Evolutionary conservation across 1,140 invertebrate species (phyloP).

Genomic region (Diploscapter pachys): DNA sequence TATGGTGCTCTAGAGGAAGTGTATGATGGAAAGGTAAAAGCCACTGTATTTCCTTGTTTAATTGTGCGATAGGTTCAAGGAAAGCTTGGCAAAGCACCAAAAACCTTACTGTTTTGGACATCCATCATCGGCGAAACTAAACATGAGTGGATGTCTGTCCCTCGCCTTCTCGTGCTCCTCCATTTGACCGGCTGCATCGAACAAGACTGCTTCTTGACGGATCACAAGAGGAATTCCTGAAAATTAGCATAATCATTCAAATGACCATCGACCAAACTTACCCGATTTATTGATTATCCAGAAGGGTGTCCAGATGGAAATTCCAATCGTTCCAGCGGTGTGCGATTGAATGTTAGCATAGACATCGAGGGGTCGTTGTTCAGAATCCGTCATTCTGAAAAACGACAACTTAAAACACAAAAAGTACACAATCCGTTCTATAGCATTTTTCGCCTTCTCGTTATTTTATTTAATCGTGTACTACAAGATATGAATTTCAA

Average conservation of each 20-base stretch:
- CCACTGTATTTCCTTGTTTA: too few relatives aligned
- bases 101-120: constrained; percentile 59
- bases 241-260: background rate
- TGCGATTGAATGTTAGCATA: constrained; percentile 66
- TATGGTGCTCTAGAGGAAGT: too few relatives aligned
- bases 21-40: too few relatives aligned
- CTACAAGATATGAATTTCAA: too few relatives aligned
- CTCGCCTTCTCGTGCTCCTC: constrained; percentile 87
- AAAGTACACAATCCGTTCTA: too few relatives aligned
- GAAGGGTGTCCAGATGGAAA: constrained; percentile 78
- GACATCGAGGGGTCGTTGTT: constrained; percentile 72
- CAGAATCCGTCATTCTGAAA: constrained; percentile 64
- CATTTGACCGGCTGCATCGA: constrained; percentile 84
- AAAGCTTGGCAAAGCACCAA: background rate
- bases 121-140: constrained; percentile 85
- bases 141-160: constrained; percentile 85
- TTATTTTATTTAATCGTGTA: too few relatives aligned
- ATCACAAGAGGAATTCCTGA: constrained; percentile 78
- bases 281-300: constrained; percentile 95
- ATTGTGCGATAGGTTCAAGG: too few relatives aligned
- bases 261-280: background rate
- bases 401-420: too few relatives aligned
- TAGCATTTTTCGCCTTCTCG: too few relatives aligned
- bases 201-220: constrained; percentile 74
- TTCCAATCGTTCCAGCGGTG: constrained; percentile 67